Evolutionary conservation across 2,113 vertebrate genomes (phyloP).

Genomic region (Vireo altiloquus): DNA sequence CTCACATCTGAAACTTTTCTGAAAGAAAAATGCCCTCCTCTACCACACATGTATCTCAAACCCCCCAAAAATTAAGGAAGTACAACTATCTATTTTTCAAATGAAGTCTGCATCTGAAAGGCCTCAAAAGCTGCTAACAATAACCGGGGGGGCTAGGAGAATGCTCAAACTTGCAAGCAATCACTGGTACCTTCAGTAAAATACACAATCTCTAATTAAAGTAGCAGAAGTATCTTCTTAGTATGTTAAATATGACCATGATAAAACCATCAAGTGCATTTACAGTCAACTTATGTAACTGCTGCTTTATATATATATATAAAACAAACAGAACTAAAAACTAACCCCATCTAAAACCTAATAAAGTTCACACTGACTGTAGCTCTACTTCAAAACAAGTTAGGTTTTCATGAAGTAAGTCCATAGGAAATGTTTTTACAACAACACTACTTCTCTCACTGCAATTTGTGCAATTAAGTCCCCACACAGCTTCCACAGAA

Average conservation of each 20-base stretch:
- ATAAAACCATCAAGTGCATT: not conserved
- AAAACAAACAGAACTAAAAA: not conserved
- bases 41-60: not conserved
- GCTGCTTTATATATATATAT: not conserved
- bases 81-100: not conserved
- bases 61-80: not conserved
- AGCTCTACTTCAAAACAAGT: not conserved
- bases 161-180: not conserved
- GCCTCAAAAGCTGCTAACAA: not conserved
- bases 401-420: not conserved
- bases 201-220: not conserved
- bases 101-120: not conserved
- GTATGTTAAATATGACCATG: not conserved
- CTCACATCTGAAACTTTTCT: not conserved
- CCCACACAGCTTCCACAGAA: not conserved
- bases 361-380: not conserved
- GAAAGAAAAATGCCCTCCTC: not conserved
- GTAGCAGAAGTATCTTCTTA: not conserved
- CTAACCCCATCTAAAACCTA: not conserved
- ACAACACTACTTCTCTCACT: not conserved
- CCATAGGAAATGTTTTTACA: not conserved
- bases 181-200: not conserved
- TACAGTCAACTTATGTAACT: not conserved
- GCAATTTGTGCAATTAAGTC: not conserved
- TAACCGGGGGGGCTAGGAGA: rapidly evolving